Evolutionary conservation across 2,113 vertebrate species (phyloP).

Genomic region (Dermatemys mawii): DNA sequence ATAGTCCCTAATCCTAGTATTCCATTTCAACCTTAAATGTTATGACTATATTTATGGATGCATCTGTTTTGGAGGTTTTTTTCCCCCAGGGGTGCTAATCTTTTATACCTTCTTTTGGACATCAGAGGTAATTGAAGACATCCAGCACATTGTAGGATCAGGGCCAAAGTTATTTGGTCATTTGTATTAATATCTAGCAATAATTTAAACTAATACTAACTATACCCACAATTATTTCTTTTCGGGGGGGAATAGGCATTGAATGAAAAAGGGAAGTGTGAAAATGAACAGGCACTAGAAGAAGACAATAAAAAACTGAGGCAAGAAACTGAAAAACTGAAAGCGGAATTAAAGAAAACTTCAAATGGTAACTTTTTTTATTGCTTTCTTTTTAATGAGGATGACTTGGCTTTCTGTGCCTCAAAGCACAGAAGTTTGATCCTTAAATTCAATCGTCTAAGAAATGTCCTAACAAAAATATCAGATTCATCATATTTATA

Average conservation of each 20-base stretch:
- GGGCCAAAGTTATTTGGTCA: neutral
- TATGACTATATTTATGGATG: neutral
- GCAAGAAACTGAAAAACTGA: slow-evolving; percentile 81
- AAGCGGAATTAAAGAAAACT: slow-evolving; percentile 82
- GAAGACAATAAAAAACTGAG: slow-evolving; percentile 78
- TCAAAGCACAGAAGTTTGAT: neutral
- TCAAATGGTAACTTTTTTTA: slow-evolving; percentile 77
- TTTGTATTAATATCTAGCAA: neutral
- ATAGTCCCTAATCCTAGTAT: neutral
- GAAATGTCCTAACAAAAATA: neutral
- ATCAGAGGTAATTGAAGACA: neutral
- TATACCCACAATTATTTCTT: slow-evolving; percentile 8
- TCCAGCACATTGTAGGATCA: neutral
- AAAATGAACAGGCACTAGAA: slow-evolving; percentile 60
- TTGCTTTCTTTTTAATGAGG: neutral
- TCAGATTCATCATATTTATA: neutral
- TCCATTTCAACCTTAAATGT: neutral
- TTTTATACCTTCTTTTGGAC: neutral
- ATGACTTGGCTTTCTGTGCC: neutral
- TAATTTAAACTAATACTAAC: slow-evolving; percentile 17
- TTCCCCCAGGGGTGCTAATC: neutral
- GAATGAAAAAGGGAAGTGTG: slow-evolving; percentile 61
- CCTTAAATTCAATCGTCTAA: neutral
- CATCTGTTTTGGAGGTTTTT: neutral
- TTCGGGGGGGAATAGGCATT: too few species aligned